Conservation (phyloP, 2,113 vertebrate genomes). For the Naja naja region DNA sequence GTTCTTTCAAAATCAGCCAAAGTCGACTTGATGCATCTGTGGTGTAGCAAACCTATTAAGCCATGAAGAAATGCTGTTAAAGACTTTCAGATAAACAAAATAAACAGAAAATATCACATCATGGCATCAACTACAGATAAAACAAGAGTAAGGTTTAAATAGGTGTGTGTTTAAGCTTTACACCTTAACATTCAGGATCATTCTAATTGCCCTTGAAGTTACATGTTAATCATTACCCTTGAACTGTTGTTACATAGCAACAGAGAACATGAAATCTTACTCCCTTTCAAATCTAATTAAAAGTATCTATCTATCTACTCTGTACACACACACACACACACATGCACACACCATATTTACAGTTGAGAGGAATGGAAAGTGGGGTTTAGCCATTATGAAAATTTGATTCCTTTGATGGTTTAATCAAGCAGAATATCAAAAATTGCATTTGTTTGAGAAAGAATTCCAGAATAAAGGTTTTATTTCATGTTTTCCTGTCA, state of each 20-base stretch:
- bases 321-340: no score
- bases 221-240: no score
- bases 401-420: slow-evolving; percentile 6
- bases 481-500: slow-evolving; percentile 14
- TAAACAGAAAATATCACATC: neutral
- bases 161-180: neutral
- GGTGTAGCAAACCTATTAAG: no score
- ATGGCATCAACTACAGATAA: neutral
- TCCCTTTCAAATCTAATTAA: neutral
- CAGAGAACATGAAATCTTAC: slow-evolving; percentile 4
- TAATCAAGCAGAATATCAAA: slow-evolving; percentile 16
- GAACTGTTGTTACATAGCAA: slow-evolving; percentile 1
- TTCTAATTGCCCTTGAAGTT: no score
- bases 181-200: no score
- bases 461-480: neutral
- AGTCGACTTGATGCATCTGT: no score
- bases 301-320: no score
- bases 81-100: neutral
- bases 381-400: slow-evolving; percentile 18
- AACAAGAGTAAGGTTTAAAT: neutral
- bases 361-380: neutral
- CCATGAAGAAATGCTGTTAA: neutral
- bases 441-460: neutral
- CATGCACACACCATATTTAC: no score
- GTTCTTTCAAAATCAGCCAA: no score